phyloP scores from a whole-genome alignment of 2,888 invertebrate genomes.

The Bembecia ichneumoniformis region DNA sequence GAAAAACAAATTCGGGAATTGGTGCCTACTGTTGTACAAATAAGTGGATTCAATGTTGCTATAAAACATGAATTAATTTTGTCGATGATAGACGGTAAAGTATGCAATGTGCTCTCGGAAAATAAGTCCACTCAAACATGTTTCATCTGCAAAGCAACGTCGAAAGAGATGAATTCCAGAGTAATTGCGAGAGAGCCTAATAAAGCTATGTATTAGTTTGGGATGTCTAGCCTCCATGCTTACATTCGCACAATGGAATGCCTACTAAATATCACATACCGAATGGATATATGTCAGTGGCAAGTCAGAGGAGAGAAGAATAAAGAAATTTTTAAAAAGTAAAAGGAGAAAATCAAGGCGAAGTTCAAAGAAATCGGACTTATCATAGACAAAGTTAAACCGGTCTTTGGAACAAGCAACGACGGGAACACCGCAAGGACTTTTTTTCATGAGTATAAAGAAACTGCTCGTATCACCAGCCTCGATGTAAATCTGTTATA shows the following conservation, averaged over 20 bases:
- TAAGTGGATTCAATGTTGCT: too few species aligned
- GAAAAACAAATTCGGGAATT: too few species aligned
- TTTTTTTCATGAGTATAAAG: neutral
- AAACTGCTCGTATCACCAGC: neutral
- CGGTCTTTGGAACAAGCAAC: neutral
- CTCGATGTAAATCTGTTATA: neutral
- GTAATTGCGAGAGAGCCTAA: too few species aligned
- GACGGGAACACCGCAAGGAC: neutral
- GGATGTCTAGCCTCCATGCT: constrained; percentile 1
- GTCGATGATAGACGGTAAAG: too few species aligned
- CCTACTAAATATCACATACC: too few species aligned
- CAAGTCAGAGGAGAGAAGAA: neutral
- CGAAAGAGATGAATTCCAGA: too few species aligned
- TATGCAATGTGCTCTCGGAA: too few species aligned
- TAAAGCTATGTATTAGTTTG: constrained; percentile 1
- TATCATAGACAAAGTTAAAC: neutral
- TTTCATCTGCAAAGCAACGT: too few species aligned
- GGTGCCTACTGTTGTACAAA: too few species aligned
- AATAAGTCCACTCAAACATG: too few species aligned
- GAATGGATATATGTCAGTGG: neutral
- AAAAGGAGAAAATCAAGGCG: neutral
- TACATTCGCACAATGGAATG: constrained; percentile 3
- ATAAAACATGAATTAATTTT: too few species aligned
- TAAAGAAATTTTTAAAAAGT: neutral
- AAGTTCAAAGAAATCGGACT: neutral